These are phyloP conservation scores for Aegypius monachus DNA, from an alignment of 2,113 vertebrate genomes.

Conservation along the genomic window DNA sequence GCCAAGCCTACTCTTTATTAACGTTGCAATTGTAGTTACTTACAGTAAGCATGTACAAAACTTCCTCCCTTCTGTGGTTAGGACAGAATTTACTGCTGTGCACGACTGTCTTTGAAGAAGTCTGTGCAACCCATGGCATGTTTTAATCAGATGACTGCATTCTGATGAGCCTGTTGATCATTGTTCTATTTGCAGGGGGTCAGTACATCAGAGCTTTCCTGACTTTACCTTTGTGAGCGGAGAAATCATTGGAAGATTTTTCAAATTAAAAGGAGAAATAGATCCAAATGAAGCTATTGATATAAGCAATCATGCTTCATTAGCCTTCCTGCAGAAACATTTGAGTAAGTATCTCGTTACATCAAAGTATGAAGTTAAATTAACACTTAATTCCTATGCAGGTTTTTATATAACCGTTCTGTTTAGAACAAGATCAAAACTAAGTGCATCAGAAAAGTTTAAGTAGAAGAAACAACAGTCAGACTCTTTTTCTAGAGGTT, in stretches of 20 bases:
- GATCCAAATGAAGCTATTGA: conserved; percentile 86
- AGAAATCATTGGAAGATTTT: conserved; percentile 80
- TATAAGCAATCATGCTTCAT: conserved; percentile 86
- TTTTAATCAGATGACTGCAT: neutral
- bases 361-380: neutral
- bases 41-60: neutral
- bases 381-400: neutral
- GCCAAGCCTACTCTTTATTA: neutral
- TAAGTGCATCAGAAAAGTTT: neutral
- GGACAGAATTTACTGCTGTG: neutral
- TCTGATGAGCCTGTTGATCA: neutral
- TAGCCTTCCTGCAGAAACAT: conserved; percentile 95
- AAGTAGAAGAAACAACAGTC: neutral
- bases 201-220: conserved; percentile 93
- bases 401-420: neutral
- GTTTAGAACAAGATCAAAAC: neutral
- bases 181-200: conserved; percentile 76
- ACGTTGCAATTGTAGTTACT: neutral
- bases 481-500: neutral
- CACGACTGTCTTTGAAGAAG: too few species aligned
- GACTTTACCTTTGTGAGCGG: conserved; percentile 91
- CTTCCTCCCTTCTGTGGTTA: neutral
- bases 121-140: neutral
- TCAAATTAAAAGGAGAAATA: conserved; percentile 86
- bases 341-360: conserved; percentile 78